Base-by-base conservation (phyloP, 2,797 vertebrate species). In the Synaphobranchus kaupii region DNA sequence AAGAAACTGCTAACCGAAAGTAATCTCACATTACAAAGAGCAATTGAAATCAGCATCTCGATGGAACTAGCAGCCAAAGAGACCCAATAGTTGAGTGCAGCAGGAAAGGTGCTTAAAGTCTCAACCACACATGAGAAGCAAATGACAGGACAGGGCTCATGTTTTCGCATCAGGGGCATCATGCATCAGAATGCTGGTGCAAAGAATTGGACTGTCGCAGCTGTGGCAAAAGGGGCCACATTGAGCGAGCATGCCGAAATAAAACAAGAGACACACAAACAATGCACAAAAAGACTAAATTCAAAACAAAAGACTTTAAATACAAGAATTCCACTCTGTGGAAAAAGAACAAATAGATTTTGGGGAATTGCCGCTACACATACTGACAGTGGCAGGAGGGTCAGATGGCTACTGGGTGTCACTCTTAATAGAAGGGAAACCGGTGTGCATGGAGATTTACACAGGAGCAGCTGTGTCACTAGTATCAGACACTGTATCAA, bases 191-290 rank as follows among this genome's bases (percentile, higher is more conserved):
- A 8, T 76, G 85, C 85, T 28, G 85, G 85, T 86, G 63, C 52
- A 86, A 80, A 25, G 82, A 83, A 8, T 0, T 83, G 82, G 47
- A 80, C 50, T 80, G 73, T 52, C 73, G 54, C 76, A 80, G 56
- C 50, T 86, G 73, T 81, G 73, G 71, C 7, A 86, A 86, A 86
- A 84, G 52, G 22, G 71, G 71, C 25, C 85, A 86, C 52, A 44
- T 80, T 0, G 73, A 58, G 85, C 10, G 28, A 15, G 52, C 31
- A 8, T 86, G 73, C 34, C 25, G 28, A 86, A 63, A 60, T 0
- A 58, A 58, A 80, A 86, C 56, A 76, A 86, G 68, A 86, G 22
- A 3, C 68, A 1, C 2, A 22, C 9, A 76, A 73, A 73, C 1
- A 44, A 22, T 34, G 15, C 12, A 85, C 52, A 15, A 76, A 86